Evolutionary conservation across 1,140 invertebrate species (phyloP), one percentile per base, ranked within the genome.

Genomic region (Calephelis nemesis): DNA sequence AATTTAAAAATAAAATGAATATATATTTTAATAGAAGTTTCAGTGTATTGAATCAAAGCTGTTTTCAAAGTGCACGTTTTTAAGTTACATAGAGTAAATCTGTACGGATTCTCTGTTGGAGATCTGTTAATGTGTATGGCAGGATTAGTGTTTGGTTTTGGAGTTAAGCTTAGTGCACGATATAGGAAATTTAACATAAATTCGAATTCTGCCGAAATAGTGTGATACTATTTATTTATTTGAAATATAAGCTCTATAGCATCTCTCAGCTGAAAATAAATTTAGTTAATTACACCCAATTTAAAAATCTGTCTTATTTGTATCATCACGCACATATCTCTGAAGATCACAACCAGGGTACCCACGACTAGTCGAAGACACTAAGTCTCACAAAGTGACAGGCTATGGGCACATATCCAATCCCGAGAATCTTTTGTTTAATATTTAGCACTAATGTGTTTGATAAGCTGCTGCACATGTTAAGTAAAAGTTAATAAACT

Each of bases 41-140:
- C 66, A 39, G 58, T 39, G 68, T 75, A 84, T 84, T 84, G 77
- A 84, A 84, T 84, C 81, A 82, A 81, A 79, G 72, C 69, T 66
- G 75, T 79, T 74, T 74, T 78, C 75, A 82, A 77, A 83, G 83
- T 75, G 75, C 63, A 78, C 75, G 78, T 74, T 78, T 72, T 73
- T 70, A 73, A 76, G 67, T 73, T 68, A 71, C 63, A 71, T 71
- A 66, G 69, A 72, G 78, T 72, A 79, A 82, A 84, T 78, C 81
- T 78, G 65, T 69, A 68, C 76, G 78, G 71, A 76, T 77, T 72
- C 76, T 72, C 74, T 67, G 72, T 73, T 70, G 67, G 74, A 80
- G 77, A 87, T 85, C 85, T 81, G 83, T 83, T 87, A 87, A 87
- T 87, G 85, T 87, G 82, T 83, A 85, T 80, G 78, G 75, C 72